Conservation (phyloP, 2,888 invertebrate species). For the Itoplectis maculator region DNA sequence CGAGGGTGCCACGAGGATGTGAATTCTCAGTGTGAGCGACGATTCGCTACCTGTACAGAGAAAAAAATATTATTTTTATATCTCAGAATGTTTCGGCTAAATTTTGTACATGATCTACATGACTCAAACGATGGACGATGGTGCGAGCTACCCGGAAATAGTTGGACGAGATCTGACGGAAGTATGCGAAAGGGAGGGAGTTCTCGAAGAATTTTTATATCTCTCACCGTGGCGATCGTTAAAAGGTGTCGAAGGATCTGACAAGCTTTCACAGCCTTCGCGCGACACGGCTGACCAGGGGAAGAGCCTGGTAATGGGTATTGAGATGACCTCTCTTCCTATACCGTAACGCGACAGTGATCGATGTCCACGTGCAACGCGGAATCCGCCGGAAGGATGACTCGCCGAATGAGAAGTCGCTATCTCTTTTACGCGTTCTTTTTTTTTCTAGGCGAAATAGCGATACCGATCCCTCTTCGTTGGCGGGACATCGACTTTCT, state of each 20-base stretch:
- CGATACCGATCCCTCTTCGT: not conserved
- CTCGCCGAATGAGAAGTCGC: constrained; percentile 1
- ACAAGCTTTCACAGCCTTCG: constrained; percentile 28
- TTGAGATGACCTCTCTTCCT: constrained; percentile 25
- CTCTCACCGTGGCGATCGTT: not conserved
- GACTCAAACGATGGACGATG: constrained; percentile 49
- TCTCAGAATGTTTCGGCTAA: too few relatives aligned
- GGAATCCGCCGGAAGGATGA: not conserved
- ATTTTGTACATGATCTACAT: too few relatives aligned
- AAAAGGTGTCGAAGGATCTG: constrained; percentile 23
- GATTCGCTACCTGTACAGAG: not conserved
- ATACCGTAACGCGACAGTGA: constrained; percentile 26
- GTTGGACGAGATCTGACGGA: not conserved
- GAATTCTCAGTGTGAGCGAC: not conserved
- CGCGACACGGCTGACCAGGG: not conserved
- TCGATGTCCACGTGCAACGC: constrained; percentile 10
- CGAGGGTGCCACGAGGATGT: not conserved
- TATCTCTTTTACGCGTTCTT: not conserved
- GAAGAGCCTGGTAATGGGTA: constrained; percentile 11
- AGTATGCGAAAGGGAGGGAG: not conserved
- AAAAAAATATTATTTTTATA: constrained; percentile 11
- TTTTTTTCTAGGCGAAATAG: not conserved
- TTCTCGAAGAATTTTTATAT: constrained; percentile 8
- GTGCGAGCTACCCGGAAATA: not conserved
- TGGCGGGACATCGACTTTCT: not conserved